These are phyloP conservation scores for Rhadina sibilatrix DNA, from an alignment of 2,113 vertebrate genomes.

Conservation along the genomic window DNA sequence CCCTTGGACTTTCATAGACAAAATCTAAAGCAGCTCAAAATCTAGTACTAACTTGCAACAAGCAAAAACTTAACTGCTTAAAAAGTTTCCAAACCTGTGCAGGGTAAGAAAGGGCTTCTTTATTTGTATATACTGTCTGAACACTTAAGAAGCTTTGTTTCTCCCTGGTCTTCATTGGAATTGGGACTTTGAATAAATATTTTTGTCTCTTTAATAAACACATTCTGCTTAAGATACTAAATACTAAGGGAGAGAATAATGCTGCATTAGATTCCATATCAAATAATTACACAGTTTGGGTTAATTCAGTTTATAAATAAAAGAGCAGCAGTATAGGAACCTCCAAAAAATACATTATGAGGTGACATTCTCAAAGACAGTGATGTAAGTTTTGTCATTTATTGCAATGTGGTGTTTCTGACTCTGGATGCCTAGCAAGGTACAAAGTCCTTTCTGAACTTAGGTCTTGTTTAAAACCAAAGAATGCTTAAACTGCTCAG, in stretches of 20 bases:
- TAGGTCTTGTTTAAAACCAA: background rate
- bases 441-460: background rate
- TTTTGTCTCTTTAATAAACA: background rate
- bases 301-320: background rate
- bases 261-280: background rate
- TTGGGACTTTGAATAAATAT: background rate
- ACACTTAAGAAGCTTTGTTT: background rate
- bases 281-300: background rate
- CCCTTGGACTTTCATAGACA: background rate
- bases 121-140: background rate
- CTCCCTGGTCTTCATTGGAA: background rate
- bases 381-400: background rate
- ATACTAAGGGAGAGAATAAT: background rate
- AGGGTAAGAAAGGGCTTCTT: background rate
- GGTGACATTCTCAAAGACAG: background rate
- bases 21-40: background rate
- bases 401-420: accelerated
- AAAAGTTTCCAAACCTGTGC: background rate
- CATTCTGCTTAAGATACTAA: background rate
- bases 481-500: background rate
- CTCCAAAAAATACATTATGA: background rate
- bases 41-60: background rate
- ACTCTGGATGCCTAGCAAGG: background rate
- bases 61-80: background rate
- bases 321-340: background rate